Evolutionary conservation across 2,888 invertebrate species (phyloP).

Genomic region (Hartigia nigra): DNA sequence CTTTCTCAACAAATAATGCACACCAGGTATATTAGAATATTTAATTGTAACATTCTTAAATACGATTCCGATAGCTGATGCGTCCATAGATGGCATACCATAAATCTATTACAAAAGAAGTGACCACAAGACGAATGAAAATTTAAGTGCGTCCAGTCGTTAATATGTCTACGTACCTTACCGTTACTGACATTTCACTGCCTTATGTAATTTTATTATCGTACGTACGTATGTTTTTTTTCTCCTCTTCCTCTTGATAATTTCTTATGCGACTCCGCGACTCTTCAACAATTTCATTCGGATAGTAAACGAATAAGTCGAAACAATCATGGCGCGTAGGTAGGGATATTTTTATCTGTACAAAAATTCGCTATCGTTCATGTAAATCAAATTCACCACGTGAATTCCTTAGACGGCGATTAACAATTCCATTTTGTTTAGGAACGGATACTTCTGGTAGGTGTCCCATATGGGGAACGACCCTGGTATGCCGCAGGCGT

Average conservation of each 20-base stretch:
- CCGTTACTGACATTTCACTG: neutral
- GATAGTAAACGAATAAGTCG: neutral
- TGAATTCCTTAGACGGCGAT: neutral
- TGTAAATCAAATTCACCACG: neutral
- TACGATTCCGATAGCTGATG: neutral
- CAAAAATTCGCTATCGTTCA: neutral
- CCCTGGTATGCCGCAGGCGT: neutral
- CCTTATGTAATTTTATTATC: conserved; percentile 3
- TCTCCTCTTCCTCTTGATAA: neutral
- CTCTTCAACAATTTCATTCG: neutral
- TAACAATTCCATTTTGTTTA: neutral
- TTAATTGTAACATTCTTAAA: neutral
- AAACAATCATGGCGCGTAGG: neutral
- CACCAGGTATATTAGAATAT: neutral
- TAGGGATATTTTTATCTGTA: neutral
- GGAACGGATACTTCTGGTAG: neutral
- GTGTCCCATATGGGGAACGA: neutral
- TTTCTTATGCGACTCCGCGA: neutral
- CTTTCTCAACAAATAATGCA: neutral
- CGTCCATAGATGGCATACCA: neutral
- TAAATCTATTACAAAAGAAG: neutral
- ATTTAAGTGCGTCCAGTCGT: neutral
- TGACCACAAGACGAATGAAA: neutral
- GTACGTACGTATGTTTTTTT: neutral
- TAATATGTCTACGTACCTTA: neutral